These are phyloP conservation scores for Clamator glandarius DNA, from an alignment of 2,797 vertebrate genomes.

Conservation along the genomic window DNA sequence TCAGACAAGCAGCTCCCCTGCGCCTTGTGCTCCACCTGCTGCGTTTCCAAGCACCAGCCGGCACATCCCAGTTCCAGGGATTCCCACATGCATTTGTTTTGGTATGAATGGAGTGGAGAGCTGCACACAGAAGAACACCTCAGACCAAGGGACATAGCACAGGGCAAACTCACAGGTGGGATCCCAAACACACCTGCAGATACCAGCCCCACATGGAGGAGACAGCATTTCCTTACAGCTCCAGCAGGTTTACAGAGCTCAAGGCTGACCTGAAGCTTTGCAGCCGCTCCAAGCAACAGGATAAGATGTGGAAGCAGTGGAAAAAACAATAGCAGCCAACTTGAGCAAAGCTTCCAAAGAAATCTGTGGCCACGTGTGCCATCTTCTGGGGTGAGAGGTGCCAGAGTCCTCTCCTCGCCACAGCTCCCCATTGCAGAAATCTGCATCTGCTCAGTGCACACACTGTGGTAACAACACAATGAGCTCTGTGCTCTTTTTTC, in stretches of 20 bases:
- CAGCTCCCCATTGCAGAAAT: background rate
- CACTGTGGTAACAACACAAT: background rate
- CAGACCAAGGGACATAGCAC: too few relatives aligned
- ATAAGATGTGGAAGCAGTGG: background rate
- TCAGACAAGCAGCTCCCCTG: too few relatives aligned
- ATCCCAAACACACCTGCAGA: background rate
- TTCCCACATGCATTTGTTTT: accelerated
- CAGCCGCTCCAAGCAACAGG: background rate
- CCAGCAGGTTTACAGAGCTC: background rate
- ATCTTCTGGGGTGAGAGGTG: background rate
- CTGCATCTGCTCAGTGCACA: background rate
- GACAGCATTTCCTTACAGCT: background rate
- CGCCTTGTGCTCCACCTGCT: background rate
- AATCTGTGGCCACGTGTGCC: accelerated
- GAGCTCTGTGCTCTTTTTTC: background rate
- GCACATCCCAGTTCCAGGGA: background rate
- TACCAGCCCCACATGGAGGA: background rate
- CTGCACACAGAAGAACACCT: background rate
- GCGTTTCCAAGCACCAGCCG: background rate
- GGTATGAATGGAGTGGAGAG: background rate
- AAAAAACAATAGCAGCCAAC: background rate
- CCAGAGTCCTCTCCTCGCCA: background rate
- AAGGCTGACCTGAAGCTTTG: background rate
- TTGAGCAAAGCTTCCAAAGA: background rate
- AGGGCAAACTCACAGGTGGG: accelerated